Evolutionary conservation across 35 echinoderm and acorn worm genomes (phyloP).

Genomic region (Hemicentrotus pulcherrimus): DNA sequence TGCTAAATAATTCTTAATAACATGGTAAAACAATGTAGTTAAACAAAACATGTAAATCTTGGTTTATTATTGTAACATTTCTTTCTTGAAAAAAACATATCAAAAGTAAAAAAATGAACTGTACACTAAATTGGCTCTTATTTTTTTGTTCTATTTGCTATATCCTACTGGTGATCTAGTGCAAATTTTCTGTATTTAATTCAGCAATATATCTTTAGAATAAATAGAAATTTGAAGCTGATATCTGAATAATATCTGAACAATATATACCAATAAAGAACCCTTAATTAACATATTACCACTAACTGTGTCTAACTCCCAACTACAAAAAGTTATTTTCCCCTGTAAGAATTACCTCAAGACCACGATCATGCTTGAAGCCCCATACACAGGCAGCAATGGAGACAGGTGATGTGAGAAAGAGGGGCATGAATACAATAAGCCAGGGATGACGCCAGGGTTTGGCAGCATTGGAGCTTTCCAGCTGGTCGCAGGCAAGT

Average conservation of each 20-base stretch:
- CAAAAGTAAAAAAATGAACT: background rate
- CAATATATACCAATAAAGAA: background rate
- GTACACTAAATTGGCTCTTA: background rate
- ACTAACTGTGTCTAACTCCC: too few species aligned
- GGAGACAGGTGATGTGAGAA: slow-evolving; percentile 85
- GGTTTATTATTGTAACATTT: background rate
- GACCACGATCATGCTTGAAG: slow-evolving; percentile 89
- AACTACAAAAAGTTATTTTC: background rate
- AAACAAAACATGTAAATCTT: too few species aligned
- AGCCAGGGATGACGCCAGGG: slow-evolving; percentile 72
- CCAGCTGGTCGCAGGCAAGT: slow-evolving; percentile 80
- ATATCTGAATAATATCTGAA: too few species aligned
- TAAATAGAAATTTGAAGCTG: too few species aligned
- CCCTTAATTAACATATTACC: background rate
- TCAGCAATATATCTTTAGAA: too few species aligned
- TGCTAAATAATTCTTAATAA: too few species aligned
- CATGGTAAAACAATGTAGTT: too few species aligned
- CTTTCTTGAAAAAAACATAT: background rate
- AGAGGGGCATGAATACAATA: slow-evolving; percentile 92
- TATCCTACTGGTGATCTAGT: background rate
- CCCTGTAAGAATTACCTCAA: slow-evolving; percentile 67
- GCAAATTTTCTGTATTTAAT: too few species aligned
- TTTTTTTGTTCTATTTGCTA: background rate
- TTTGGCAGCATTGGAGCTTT: slow-evolving; percentile 40
- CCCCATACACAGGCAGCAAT: slow-evolving; percentile 98